Percentiles rank a stretch among this genome's conserved stretches.
Evolutionary conservation across 2,797 vertebrate genomes (phyloP).

Genomic region (Eulemur mongoz): DNA sequence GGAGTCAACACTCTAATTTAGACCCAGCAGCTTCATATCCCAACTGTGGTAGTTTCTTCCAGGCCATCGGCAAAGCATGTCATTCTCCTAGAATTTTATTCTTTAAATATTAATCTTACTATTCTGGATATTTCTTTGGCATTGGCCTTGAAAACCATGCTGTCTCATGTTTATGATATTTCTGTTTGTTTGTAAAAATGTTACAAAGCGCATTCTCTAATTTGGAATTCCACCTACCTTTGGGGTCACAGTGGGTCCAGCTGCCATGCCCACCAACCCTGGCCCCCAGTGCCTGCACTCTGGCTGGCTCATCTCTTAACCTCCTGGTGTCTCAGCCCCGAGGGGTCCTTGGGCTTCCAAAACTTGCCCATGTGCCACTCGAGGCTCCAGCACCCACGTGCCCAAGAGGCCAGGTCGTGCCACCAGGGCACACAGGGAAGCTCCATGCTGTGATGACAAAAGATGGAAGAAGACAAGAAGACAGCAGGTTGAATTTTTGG

Average conservation of each 20-base stretch:
- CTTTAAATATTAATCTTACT: not conserved
- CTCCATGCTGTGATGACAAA: rapidly evolving
- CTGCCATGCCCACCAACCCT: no score
- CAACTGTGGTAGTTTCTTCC: not conserved
- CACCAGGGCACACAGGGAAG: no score
- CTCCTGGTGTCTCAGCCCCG: not conserved
- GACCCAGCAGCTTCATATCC: not conserved
- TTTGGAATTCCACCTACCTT: not conserved
- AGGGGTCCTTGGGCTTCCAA: not conserved
- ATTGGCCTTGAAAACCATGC: not conserved
- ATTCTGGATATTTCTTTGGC: not conserved
- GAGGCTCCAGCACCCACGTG: no score
- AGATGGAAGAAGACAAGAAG: not conserved
- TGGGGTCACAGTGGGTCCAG: no score
- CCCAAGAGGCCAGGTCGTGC: not conserved
- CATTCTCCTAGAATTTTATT: not conserved
- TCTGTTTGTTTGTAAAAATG: not conserved
- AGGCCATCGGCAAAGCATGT: not conserved
- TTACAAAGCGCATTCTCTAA: not conserved
- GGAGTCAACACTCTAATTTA: not conserved
- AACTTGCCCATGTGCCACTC: rapidly evolving
- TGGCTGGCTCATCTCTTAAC: not conserved
- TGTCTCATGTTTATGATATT: not conserved
- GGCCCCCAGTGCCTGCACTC: rapidly evolving
- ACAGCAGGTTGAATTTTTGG: not conserved